Percentiles rank a stretch among this genome's conserved stretches.
Evolutionary conservation across 2,113 vertebrate species (phyloP).

Genomic region (Corapipo altera): DNA sequence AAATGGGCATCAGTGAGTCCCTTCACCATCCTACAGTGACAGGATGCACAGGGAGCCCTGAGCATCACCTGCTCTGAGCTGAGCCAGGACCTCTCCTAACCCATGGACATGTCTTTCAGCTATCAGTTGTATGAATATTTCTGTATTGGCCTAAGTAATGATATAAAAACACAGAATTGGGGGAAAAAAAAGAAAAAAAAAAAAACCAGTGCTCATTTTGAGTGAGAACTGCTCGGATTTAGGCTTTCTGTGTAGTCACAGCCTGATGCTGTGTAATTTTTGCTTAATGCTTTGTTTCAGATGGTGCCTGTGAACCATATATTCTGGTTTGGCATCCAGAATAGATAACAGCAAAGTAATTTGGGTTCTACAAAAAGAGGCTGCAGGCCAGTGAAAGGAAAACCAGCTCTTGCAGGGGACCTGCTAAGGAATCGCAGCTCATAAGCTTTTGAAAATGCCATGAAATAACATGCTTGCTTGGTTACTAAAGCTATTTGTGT

Average conservation of each 20-base stretch:
- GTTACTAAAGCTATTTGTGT: background rate
- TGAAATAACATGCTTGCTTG: background rate
- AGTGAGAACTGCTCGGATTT: background rate
- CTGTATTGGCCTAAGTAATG: background rate
- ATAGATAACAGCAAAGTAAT: background rate
- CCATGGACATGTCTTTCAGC: background rate
- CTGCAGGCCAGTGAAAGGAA: background rate
- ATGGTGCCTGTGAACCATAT: background rate
- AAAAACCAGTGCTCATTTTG: background rate
- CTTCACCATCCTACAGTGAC: rapidly evolving
- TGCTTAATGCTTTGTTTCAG: background rate
- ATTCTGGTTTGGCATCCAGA: background rate
- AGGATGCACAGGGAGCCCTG: background rate
- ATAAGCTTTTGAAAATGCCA: background rate
- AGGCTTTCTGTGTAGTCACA: background rate
- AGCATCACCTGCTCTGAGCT: background rate
- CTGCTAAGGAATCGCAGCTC: background rate
- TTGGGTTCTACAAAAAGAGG: background rate
- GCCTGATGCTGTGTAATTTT: background rate
- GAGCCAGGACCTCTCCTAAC: background rate
- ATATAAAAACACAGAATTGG: background rate
- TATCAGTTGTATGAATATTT: background rate
- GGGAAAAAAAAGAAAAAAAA: rapidly evolving
- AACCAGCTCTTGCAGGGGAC: background rate
- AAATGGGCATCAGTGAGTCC: background rate